Evolutionary conservation across 2,113 vertebrate genomes (phyloP).

Genomic region (Amphiprion ocellaris): DNA sequence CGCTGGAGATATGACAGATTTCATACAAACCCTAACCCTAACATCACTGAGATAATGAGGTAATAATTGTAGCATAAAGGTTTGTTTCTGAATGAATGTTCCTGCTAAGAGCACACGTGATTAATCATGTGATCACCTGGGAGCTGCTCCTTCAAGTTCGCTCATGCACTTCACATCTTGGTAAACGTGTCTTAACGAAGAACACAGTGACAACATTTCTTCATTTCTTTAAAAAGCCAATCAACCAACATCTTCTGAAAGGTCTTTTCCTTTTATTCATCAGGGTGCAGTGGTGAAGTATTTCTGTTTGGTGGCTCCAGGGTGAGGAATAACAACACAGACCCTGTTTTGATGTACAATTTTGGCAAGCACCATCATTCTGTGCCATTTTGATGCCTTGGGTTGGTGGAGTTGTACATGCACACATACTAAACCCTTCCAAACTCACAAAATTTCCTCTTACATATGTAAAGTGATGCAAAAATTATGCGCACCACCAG

Average conservation of each 20-base stretch:
- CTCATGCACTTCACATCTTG: neutral
- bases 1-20: neutral
- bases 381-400: conserved; percentile 10
- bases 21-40: neutral
- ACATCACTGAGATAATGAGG: no score
- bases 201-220: neutral
- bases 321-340: conserved; percentile 8
- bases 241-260: neutral
- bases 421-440: conserved; percentile 13
- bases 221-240: neutral
- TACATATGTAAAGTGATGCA: conserved; percentile 61
- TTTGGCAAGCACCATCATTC: conserved; percentile 26
- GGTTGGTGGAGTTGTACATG: conserved; percentile 4
- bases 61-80: no score
- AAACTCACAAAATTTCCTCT: conserved; percentile 23
- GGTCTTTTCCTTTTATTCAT: neutral
- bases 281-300: neutral
- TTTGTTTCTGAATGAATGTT: no score
- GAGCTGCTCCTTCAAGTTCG: neutral
- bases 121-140: neutral
- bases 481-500: conserved; percentile 35
- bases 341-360: neutral
- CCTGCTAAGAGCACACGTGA: neutral
- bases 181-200: no score
- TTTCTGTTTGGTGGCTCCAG: conserved; percentile 12